phyloP scores from a whole-genome alignment of 2,888 invertebrate species.

The Taphrorychus bicolor region DNA sequence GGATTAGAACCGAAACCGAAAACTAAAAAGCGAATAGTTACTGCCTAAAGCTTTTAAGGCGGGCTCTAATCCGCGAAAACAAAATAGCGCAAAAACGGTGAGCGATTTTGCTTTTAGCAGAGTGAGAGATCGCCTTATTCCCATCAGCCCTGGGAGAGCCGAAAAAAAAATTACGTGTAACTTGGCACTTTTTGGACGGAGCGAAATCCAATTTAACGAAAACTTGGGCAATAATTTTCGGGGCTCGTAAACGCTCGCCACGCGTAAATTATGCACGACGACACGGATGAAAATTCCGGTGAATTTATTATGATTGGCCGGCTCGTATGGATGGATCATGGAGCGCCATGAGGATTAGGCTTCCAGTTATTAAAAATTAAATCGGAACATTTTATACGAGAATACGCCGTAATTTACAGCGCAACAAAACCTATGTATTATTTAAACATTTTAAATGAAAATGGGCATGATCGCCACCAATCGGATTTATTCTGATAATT shows the following conservation, averaged over 20 bases:
- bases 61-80: background rate
- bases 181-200: background rate
- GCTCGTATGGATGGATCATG: constrained; percentile 16
- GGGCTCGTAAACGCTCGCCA: constrained; percentile 20
- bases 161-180: background rate
- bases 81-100: background rate
- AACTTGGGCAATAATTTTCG: constrained; percentile 21
- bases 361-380: constrained; percentile 2
- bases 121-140: background rate
- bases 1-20: background rate
- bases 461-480: no score
- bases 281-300: constrained; percentile 24
- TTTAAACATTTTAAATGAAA: background rate
- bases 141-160: background rate
- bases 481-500: no score
- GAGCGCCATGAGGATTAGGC: constrained; percentile 15
- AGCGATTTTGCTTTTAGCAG: background rate
- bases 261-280: constrained; percentile 21
- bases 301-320: constrained; percentile 25
- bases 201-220: constrained; percentile 20
- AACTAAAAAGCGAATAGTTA: background rate
- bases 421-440: background rate
- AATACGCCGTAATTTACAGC: background rate
- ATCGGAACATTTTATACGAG: background rate
- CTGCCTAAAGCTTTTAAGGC: background rate